Conservation (phyloP, 2,113 vertebrate species). For the Mesitornis unicolor region DNA sequence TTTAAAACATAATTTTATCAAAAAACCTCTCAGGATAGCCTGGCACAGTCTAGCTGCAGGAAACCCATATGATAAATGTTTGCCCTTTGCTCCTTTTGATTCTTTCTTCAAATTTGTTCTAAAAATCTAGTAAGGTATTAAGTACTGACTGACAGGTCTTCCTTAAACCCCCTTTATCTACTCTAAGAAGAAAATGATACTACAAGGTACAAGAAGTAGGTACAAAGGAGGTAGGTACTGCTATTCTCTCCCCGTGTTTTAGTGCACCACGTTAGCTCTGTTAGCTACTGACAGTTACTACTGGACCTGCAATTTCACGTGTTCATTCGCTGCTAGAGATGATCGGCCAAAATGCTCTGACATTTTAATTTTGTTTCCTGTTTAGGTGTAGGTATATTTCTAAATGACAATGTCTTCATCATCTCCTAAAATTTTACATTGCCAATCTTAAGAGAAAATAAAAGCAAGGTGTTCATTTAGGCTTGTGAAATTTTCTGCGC, state of each 20-base stretch:
- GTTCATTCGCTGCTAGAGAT: background rate
- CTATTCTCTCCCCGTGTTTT: background rate
- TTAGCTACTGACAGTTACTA: background rate
- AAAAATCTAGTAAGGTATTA: background rate
- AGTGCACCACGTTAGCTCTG: background rate
- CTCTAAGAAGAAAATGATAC: background rate
- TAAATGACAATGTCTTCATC: background rate
- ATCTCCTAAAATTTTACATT: background rate
- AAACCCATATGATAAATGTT: background rate
- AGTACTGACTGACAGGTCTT: background rate
- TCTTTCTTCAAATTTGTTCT: constrained; percentile 12
- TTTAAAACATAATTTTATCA: background rate
- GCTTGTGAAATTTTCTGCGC: background rate
- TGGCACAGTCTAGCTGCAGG: background rate
- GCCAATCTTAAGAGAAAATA: background rate
- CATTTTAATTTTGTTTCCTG: background rate
- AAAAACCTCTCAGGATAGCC: background rate
- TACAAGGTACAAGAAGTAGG: background rate
- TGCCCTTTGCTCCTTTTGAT: background rate
- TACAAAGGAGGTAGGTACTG: background rate
- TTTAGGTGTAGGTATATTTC: background rate
- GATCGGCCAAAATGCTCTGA: background rate
- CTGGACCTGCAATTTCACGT: background rate
- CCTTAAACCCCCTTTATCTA: background rate
- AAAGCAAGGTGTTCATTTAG: background rate